Evolutionary conservation across 2,113 vertebrate species (phyloP), one percentile per base, ranked within the genome.

Genomic region (Pluvianellus socialis): DNA sequence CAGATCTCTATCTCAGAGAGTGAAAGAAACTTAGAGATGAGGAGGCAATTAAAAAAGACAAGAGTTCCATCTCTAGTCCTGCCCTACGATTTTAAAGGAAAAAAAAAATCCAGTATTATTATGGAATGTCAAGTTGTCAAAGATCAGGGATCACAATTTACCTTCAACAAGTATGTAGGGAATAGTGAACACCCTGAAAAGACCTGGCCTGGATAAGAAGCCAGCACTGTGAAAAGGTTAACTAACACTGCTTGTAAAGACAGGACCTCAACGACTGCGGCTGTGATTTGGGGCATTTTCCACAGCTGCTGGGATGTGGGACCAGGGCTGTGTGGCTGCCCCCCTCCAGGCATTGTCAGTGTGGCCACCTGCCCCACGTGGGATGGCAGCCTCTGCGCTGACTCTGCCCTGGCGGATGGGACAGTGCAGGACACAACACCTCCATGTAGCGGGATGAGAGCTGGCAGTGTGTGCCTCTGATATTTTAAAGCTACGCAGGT

Each of bases 381-480:
- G 47, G n/a, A 45, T 42, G 28, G 50, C 66, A 63, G 50, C 4
- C 0, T 49, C 38, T 45, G 42, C 0, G 0, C 61, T 42, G 74
- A 3, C n/a, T 17, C 55, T 79, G 24, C 74, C 45, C 24, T 32
- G 38, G 28, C 2, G 9, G 22, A 32, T 1, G 4, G 42, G 26
- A 32, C 7, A 6, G 42, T 22, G 22, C 8, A 9, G 65, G 55
- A 19, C 17, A 15, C 9, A 16, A 4, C 22, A n/a, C 17, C 38
- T 30, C 4, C 4, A 0, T 4, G 15, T 13, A 42, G 50, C 0
- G 9, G 20, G 40, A 20, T 52, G 63, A 86, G 55, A 86, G 16
- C 50, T 63, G 42, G 11, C 45, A 71, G 38, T 0, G 0, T 2
- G 1, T 61, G 27, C 50, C 62, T 42, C 14, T 66, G 32, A 2